A percentile compares a stretch with the other conserved stretches of the same genome.
These are phyloP conservation scores for Nyctibius grandis DNA, from an alignment of 2,797 vertebrate genomes.

Conservation along the genomic window DNA sequence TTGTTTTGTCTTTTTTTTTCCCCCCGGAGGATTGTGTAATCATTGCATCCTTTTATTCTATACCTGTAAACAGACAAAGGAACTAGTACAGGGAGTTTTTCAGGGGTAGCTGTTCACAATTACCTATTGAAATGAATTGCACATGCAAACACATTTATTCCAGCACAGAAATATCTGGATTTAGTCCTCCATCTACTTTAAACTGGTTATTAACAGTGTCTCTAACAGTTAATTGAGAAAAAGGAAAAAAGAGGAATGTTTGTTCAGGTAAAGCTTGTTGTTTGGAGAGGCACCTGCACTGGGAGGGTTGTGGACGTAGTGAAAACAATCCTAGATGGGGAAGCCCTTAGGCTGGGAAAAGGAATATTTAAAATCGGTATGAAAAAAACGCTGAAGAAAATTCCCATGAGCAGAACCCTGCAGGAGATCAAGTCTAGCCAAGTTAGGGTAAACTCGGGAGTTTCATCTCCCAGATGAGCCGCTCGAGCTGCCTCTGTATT, in stretches of 20 bases:
- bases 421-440: accelerated
- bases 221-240: neutral
- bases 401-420: neutral
- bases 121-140: neutral
- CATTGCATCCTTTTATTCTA: neutral
- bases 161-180: neutral
- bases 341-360: neutral
- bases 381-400: neutral
- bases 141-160: neutral
- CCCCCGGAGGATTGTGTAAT: neutral
- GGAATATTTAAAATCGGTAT: neutral
- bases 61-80: neutral
- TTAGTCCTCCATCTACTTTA: neutral
- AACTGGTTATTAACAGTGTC: neutral
- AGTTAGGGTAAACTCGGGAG: accelerated
- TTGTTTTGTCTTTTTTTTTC: neutral
- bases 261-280: neutral
- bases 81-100: neutral
- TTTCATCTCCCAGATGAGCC: neutral
- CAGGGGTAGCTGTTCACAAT: neutral
- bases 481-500: accelerated
- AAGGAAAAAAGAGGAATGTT: neutral
- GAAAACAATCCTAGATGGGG: neutral
- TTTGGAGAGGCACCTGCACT: neutral
- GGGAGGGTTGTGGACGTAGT: neutral